Evolutionary conservation across 2,888 invertebrate species (phyloP), one percentile per base, ranked within the genome.

Genomic region (Chalcis sispes): DNA sequence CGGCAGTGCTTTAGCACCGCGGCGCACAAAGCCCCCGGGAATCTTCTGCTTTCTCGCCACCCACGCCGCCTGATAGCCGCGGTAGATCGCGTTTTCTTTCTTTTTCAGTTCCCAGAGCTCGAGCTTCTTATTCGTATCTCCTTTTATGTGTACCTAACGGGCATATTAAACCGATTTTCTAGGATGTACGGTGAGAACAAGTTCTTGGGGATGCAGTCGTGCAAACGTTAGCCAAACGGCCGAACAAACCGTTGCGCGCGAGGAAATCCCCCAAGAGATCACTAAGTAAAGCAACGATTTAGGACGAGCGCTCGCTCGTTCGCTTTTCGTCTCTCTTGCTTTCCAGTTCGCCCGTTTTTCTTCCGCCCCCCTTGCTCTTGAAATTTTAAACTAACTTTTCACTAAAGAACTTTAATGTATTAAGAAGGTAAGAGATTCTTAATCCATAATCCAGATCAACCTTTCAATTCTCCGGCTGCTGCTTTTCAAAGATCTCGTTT

Each of bases 111-210:
- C 20, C 20, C 2, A 27, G 58, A 20, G 8, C 8, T 10, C 25
- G 40, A 25, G 25, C 42, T 25, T 4, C 25, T 40, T 59, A 40
- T n/a, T 18, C 3, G 13, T 8, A 2, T n/a, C 46, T 48, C 29
- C 48, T 32, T 64, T 64, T 46, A 13, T 46, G 20, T 27, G 10
- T 32, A 48, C 66, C 66, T 66, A 66, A 54, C 66, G 54, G 66
- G 66, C 52, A 54, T 66, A 54, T 66, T 54, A 66, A 65, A 66
- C 40, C 66, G 66, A 36, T 66, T 66, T 66, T 52, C 42, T 54
- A 29, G 61, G 40, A 23, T 8, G 25, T 13, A 18, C 59, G 25
- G 64, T 2, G 7, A 1, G 8, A n/a, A 32, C 50, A 15, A n/a
- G 20, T 61, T 18, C 42, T 59, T 10, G 42, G 23, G 27, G 20